phyloP scores from a whole-genome alignment of 2,797 vertebrate genomes.

The Diglossa cyanea region DNA sequence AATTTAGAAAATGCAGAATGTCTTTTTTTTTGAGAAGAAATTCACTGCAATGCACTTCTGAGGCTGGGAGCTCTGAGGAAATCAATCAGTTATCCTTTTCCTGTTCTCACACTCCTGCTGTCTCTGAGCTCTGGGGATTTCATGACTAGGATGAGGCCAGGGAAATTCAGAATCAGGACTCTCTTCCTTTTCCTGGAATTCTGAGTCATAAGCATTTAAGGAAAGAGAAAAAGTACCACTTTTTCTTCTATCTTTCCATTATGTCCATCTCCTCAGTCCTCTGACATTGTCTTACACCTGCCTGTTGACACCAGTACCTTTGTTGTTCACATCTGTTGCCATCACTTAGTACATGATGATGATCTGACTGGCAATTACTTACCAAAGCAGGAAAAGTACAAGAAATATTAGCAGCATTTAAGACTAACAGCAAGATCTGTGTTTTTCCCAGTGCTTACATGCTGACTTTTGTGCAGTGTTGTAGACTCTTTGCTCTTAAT shows the following conservation, averaged over 20 bases:
- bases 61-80: neutral
- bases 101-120: neutral
- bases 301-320: neutral
- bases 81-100: neutral
- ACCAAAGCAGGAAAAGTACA: neutral
- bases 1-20: neutral
- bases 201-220: neutral
- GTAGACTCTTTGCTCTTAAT: neutral
- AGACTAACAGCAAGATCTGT: neutral
- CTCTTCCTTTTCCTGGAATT: neutral
- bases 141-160: rapidly evolving
- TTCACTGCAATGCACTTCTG: neutral
- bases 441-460: neutral
- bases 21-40: neutral
- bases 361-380: neutral
- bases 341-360: neutral
- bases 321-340: neutral
- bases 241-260: neutral
- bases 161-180: neutral
- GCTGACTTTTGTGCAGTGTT: neutral
- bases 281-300: neutral
- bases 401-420: neutral
- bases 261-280: neutral
- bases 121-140: conserved; percentile 2
- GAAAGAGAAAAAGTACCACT: neutral